These are phyloP conservation scores for Kryptolebias ocellatus DNA, from an alignment of 2,797 vertebrate genomes.

Conservation along the genomic window DNA sequence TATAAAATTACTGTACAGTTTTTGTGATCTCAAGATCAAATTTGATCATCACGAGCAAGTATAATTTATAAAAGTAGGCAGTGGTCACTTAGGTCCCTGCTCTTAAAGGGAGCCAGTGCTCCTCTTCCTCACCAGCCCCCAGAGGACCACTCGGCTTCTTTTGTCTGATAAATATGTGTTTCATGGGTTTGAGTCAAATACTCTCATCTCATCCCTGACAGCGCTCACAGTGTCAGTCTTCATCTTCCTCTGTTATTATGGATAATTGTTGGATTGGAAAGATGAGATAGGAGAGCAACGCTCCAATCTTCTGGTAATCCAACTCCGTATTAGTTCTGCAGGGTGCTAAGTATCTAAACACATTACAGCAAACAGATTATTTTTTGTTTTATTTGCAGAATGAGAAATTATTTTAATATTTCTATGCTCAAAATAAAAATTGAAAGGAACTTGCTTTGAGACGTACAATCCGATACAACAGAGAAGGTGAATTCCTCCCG, in stretches of 20 bases:
- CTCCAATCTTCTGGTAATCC: conserved; percentile 38
- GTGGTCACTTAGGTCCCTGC: conserved; percentile 13
- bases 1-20: conserved; percentile 31
- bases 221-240: conserved; percentile 22
- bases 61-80: conserved; percentile 20
- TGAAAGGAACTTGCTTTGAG: conserved; percentile 21
- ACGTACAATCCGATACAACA: background rate
- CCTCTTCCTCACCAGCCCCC: conserved; percentile 16
- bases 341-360: conserved; percentile 26
- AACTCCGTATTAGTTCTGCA: conserved; percentile 21
- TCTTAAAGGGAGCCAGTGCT: conserved; percentile 23
- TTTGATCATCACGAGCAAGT: conserved; percentile 31
- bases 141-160: background rate
- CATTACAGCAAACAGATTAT: conserved; percentile 11
- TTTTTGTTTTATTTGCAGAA: background rate
- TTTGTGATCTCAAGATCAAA: conserved; percentile 34
- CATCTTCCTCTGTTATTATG: conserved; percentile 28
- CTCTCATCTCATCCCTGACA: background rate
- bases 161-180: conserved; percentile 5
- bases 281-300: conserved; percentile 23
- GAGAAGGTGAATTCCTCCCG: background rate
- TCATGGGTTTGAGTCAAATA: conserved; percentile 23
- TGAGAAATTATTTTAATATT: conserved; percentile 32
- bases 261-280: conserved; percentile 27
- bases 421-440: conserved; percentile 7